phyloP scores from a whole-genome alignment of 2,113 vertebrate species.

The Megaptera novaeangliae region DNA sequence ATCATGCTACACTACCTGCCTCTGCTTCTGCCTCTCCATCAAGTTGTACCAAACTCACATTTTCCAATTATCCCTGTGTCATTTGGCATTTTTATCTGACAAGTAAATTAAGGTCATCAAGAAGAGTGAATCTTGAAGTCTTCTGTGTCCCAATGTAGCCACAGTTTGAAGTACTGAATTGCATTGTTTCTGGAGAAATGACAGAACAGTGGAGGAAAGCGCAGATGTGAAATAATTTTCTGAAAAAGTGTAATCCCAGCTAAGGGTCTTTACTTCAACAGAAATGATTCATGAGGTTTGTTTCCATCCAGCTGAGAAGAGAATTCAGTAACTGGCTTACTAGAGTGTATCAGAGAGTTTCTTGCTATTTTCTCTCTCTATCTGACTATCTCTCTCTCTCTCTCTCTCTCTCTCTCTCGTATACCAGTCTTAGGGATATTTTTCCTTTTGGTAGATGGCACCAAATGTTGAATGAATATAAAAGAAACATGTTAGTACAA shows the following conservation, averaged over 20 bases:
- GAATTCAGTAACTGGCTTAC: neutral
- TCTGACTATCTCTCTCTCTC: neutral
- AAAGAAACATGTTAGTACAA: neutral
- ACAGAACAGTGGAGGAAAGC: slow-evolving; percentile 11
- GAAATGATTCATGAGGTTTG: neutral
- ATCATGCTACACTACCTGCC: slow-evolving; percentile 6
- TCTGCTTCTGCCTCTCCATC: slow-evolving; percentile 41
- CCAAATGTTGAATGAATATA: neutral
- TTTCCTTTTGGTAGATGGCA: neutral
- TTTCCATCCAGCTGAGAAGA: neutral
- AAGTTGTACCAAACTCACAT: slow-evolving; percentile 57
- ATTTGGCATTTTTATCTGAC: slow-evolving; percentile 70
- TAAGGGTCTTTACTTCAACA: neutral
- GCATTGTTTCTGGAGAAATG: neutral
- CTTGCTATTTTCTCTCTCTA: neutral
- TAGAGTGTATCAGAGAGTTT: neutral
- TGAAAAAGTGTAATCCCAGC: neutral
- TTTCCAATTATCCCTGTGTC: slow-evolving; percentile 68
- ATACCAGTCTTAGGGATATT: neutral
- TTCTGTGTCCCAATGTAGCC: slow-evolving; percentile 19
- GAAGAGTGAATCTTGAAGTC: slow-evolving; percentile 53
- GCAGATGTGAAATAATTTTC: neutral
- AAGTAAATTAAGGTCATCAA: slow-evolving; percentile 69
- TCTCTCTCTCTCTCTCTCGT: neutral
- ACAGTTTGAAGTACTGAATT: neutral